A percentile compares a stretch with the other conserved stretches of the same genome.
Conservation (phyloP, 2,888 invertebrate genomes). For the Zonitis immaculata region DNA sequence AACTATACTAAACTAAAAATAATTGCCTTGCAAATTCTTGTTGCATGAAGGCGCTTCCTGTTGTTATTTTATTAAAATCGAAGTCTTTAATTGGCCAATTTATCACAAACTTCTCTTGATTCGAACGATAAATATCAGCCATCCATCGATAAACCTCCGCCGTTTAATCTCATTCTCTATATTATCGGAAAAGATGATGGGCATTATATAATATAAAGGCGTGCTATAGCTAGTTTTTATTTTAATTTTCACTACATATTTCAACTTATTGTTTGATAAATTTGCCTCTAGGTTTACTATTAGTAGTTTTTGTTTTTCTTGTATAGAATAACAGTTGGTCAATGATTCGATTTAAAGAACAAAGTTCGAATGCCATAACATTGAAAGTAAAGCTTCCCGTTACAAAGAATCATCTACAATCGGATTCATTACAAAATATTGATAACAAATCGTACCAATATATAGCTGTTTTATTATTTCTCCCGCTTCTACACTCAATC, state of each 20-base stretch:
- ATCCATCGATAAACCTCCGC: background rate
- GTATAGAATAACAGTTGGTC: no score
- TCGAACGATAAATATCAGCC: background rate
- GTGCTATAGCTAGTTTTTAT: background rate
- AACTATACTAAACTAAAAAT: background rate
- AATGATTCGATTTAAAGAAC: no score
- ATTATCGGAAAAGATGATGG: background rate
- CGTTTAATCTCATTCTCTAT: background rate
- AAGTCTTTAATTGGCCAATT: constrained; percentile 1
- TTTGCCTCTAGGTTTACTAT: background rate
- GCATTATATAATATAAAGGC: background rate
- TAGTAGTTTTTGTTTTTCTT: no score
- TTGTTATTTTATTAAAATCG: constrained; percentile 1
- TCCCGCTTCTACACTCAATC: background rate
- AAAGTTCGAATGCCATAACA: background rate
- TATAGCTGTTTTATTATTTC: background rate
- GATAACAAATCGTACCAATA: background rate
- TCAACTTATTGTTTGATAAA: background rate
- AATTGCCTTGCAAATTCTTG: constrained; percentile 1
- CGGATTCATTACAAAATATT: background rate
- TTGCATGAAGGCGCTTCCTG: background rate
- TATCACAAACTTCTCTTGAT: background rate
- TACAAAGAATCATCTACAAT: background rate
- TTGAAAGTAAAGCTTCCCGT: background rate
- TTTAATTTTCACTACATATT: background rate